Evolutionary conservation across 2,797 vertebrate species (phyloP), one percentile per base, ranked within the genome.

Genomic region (Allobates femoralis): DNA sequence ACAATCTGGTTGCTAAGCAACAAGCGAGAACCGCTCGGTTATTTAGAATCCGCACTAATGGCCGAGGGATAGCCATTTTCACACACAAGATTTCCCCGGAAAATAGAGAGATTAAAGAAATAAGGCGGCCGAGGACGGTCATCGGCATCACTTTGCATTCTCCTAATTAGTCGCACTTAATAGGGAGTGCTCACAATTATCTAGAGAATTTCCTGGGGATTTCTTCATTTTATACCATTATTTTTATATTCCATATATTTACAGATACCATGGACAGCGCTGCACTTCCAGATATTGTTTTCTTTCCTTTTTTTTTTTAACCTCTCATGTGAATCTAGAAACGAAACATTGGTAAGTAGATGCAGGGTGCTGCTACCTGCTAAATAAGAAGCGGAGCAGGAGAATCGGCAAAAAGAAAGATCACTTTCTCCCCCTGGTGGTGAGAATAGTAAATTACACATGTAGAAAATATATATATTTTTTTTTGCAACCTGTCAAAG

Each of bases 1-100:
- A 90, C 89, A 91, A 89, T 41, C 23, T 73, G 0, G 91, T 94
- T 94, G 93, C 94, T 91, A 93, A 78, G 92, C 89, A 84, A 94
- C 91, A 18, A 89, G 87, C 85, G 85, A 83, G 88, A 71, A 92
- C 89, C 89, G 88, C 89, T 67, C 86, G 87, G 34, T 73, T 55
- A 87, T 80, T 91, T 90, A 91, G 88, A 93, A 89, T 89, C 81
- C 80, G 85, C 89, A 90, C 84, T 90, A 90, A 92, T 21, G 91
- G 89, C 14, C 23, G 4, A 90, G 79, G 85, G 75, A 88, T 90
- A 90, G 89, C 87, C 89, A 89, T 76, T 84, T 74, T 56, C 41
- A 81, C 67, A 79, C 62, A 32, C 41, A 85, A 69, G 30, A 77
- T 81, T 64, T 55, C 77, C 41, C 56, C 11, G 23, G 26, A 3